These are phyloP conservation scores for Anoura caudifer DNA, from an alignment of 2,113 vertebrate species.

Conservation along the genomic window DNA sequence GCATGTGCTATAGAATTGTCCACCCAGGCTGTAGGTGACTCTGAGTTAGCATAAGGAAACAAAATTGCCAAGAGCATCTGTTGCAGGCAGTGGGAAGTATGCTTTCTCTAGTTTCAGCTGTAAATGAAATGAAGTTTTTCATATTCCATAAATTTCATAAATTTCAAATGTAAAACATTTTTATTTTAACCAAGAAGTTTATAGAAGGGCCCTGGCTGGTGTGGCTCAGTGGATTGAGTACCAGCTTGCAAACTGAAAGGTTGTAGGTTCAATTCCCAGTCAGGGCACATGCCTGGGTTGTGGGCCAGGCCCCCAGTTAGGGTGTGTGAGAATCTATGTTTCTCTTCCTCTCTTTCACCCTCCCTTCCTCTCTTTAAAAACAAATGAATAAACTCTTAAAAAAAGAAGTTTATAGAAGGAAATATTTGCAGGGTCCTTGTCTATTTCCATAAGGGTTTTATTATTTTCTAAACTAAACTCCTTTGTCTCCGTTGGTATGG, in stretches of 20 bases:
- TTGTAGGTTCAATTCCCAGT: no score
- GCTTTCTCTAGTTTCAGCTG: background rate
- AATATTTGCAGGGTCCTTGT: background rate
- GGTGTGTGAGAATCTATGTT: no score
- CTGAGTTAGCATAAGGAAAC: background rate
- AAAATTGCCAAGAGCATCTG: background rate
- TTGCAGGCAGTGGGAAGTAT: background rate
- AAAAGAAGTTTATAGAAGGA: background rate
- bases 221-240: no score
- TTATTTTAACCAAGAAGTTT: background rate
- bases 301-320: no score
- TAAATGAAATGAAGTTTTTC: background rate
- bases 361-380: no score
- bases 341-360: no score
- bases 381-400: no score
- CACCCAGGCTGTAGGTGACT: background rate
- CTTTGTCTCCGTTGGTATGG: background rate
- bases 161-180: background rate
- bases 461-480: slow-evolving; percentile 2
- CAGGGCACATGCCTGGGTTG: no score
- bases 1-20: background rate
- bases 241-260: no score
- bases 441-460: background rate
- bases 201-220: background rate
- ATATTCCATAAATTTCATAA: background rate